Percentiles rank a stretch among this genome's conserved stretches.
Evolutionary conservation across 1,140 invertebrate species (phyloP).

Genomic region (Dufourea novaeangliae): DNA sequence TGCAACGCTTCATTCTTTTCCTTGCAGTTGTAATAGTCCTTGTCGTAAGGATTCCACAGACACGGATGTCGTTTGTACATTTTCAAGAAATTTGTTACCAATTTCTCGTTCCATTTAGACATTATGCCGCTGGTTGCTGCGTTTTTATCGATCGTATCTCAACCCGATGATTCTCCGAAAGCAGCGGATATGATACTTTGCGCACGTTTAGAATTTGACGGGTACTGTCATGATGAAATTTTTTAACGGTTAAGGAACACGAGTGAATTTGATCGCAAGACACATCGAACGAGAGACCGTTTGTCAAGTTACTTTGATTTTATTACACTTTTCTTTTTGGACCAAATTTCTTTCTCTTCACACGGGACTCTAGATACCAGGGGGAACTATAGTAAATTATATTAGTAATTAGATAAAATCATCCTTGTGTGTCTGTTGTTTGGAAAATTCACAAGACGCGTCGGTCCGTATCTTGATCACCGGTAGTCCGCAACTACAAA

Average conservation of each 20-base stretch:
- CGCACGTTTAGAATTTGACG: constrained; percentile 35
- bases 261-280: constrained; percentile 32
- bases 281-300: constrained; percentile 20
- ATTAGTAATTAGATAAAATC: neutral
- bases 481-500: constrained; percentile 48
- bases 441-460: constrained; percentile 13
- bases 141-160: neutral
- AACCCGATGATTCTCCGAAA: neutral
- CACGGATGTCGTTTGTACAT: constrained; percentile 70
- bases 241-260: neutral
- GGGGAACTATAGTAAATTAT: no score
- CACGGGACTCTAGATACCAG: neutral
- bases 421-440: neutral
- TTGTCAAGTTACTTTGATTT: constrained; percentile 6
- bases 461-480: constrained; percentile 36
- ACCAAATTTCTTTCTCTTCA: neutral
- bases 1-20: constrained; percentile 64
- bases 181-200: neutral
- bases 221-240: neutral
- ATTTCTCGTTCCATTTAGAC: constrained; percentile 67
- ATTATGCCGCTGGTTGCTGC: constrained; percentile 25
- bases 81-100: constrained; percentile 61
- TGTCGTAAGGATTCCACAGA: constrained; percentile 71
- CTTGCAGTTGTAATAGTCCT: constrained; percentile 60
- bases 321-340: constrained; percentile 14